Evolutionary conservation across 2,888 invertebrate species (phyloP), one percentile per base, ranked within the genome.

Genomic region (Leucophenga maculata): DNA sequence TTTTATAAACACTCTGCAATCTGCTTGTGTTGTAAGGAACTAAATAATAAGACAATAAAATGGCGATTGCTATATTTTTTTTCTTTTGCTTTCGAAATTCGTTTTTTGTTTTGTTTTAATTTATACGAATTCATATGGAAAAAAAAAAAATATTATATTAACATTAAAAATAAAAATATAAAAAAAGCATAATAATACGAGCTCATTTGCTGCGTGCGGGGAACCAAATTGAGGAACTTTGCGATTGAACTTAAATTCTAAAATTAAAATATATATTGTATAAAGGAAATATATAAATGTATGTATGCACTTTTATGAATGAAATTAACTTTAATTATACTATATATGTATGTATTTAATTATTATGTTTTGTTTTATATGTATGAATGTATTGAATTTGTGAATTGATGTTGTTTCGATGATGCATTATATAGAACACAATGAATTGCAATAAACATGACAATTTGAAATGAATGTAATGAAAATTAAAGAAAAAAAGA

Each of bases 371-470:
- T n/a, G n/a, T 32, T 32, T 32, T 32, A 32, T 6, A 32, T 32
- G 32, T 32, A 32, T 32, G 32, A 6, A 32, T 32, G 32, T 6
- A 32, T 32, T 32, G 32, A 6, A 32, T 32, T 3, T 32, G 8
- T 32, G 32, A 6, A 32, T 32, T 6, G 3, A 32, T 32, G 32
- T 32, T 32, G 32, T 32, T 48, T 48, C 13, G 16, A 8, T 8
- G 4, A 13, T 48, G 4, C 11, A 48, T 48, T 48, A 55, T 32
- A 16, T 31, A 31, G 69, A 69, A 85, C 86, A 86, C 86, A 85
- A 85, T 85, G 85, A 85, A 85, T 84, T 85, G 69, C 55, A 72
- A 72, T 76, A 72, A 73, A 68, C 20, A 39, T 69, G 67, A 65
- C 54, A 71, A 65, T 39, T n/a, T 59, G 14, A 69, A 74, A 83